phyloP scores from a whole-genome alignment of 1,140 invertebrate genomes.

The Melanaphis sacchari region DNA sequence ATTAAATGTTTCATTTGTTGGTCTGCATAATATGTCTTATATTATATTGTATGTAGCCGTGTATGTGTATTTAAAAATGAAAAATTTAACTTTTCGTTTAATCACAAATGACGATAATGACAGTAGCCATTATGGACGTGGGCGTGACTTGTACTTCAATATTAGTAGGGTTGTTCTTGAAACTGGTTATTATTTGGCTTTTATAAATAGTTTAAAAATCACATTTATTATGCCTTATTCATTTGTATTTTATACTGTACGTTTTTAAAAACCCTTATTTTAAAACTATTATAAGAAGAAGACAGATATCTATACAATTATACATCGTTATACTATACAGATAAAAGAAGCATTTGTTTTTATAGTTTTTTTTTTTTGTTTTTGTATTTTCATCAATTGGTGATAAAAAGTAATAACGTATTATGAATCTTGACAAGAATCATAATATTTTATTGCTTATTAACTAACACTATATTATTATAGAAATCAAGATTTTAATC shows the following conservation, averaged over 20 bases:
- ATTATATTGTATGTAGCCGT: background rate
- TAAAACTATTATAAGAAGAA: background rate
- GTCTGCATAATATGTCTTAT: background rate
- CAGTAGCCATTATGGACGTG: slow-evolving; percentile 27
- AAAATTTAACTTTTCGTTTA: background rate
- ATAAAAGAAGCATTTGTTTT: background rate
- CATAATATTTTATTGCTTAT: background rate
- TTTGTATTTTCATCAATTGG: background rate
- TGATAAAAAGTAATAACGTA: background rate
- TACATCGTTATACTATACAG: background rate
- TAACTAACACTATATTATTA: background rate
- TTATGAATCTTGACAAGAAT: background rate
- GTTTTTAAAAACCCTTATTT: background rate
- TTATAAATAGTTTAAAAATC: slow-evolving; percentile 36
- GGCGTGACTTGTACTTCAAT: background rate
- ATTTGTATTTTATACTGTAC: background rate
- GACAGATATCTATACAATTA: background rate
- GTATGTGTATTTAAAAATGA: background rate
- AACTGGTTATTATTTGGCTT: slow-evolving; percentile 45
- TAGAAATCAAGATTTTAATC: background rate
- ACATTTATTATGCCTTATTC: background rate
- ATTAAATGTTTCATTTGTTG: slow-evolving; percentile 35
- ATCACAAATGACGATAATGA: slow-evolving; percentile 29
- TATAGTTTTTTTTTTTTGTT: background rate
- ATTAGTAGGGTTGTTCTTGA: background rate